Percentiles rank a stretch among this genome's conserved stretches.
phyloP scores from a whole-genome alignment of 2,113 vertebrate species.

The Hipposideros armiger region DNA sequence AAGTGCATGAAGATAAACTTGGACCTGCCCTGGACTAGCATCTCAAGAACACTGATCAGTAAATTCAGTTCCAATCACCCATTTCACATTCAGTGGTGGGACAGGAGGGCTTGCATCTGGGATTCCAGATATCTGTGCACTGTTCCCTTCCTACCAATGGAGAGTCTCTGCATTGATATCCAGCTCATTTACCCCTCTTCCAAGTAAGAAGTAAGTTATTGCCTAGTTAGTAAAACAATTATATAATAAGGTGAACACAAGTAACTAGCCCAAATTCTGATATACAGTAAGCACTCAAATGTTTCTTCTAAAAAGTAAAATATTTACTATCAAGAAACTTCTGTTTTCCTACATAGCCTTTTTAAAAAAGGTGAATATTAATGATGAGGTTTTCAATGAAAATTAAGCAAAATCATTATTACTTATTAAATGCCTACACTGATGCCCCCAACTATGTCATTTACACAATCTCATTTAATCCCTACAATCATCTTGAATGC shows the following conservation, averaged over 20 bases:
- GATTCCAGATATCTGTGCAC: too few relatives aligned
- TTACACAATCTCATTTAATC: slow-evolving; percentile 1
- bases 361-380: background rate
- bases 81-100: background rate
- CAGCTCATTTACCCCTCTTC: background rate
- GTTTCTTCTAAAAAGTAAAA: background rate
- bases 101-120: background rate
- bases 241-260: background rate
- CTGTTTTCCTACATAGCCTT: background rate
- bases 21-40: accelerated
- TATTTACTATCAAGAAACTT: background rate
- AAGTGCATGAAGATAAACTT: background rate
- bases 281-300: background rate
- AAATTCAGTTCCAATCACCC: background rate
- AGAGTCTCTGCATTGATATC: background rate
- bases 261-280: background rate
- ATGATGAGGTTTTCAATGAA: background rate
- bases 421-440: background rate
- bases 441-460: background rate
- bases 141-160: background rate
- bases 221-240: background rate
- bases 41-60: background rate
- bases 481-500: background rate
- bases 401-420: background rate
- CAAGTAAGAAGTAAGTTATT: background rate